Base-by-base conservation (phyloP, 1,140 invertebrate species). In the Drosophila pruinosa region DNA sequence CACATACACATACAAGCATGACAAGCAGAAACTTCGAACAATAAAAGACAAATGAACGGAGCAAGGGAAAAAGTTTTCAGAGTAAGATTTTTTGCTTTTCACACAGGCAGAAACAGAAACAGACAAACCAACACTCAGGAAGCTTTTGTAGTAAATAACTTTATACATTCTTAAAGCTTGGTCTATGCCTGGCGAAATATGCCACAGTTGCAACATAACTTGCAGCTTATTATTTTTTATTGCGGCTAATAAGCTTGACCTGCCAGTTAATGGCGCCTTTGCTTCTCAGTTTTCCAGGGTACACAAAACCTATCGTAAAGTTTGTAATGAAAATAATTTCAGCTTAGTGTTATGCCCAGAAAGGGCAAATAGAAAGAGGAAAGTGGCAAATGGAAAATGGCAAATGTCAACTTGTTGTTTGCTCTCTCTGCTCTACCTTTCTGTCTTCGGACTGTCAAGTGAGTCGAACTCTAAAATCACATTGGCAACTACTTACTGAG, bases 151-250 rank as follows among this genome's bases (percentile, higher is more conserved):
- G 41, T 28, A 48, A 14, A n/a, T 21, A 48, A 5, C n/a, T n/a
- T n/a, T n/a, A 10, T 2, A 52, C 17, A 52, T 22, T 45, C 19
- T 12, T 45, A 45, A 24, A 24, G 21, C 24, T 12, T 1, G 22
- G 7, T 10, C 10, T 34, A n/a, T 12, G 31, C n/a, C 24, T 53
- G 22, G 57, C 67, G 34, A 78, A 79, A 57, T 81, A 78, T 88
- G 74, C 74, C 78, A 88, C 70, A 88, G 78, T 78, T 88, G 82
- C 74, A 81, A 88, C 82, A 86, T 86, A 88, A 86, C 78, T 86
- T 88, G 78, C 70, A 82, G 81, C 82, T 86, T 86, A 82, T 86
- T 86, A 86, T 86, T 88, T 86, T 86, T 86, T 86, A 88, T 86
- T 88, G 81, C 71, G 72, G 71, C 78, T 88, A 88, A 86, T 88